These are phyloP conservation scores for Melanostigma gelatinosum DNA, from an alignment of 2,113 vertebrate genomes.

Conservation along the genomic window DNA sequence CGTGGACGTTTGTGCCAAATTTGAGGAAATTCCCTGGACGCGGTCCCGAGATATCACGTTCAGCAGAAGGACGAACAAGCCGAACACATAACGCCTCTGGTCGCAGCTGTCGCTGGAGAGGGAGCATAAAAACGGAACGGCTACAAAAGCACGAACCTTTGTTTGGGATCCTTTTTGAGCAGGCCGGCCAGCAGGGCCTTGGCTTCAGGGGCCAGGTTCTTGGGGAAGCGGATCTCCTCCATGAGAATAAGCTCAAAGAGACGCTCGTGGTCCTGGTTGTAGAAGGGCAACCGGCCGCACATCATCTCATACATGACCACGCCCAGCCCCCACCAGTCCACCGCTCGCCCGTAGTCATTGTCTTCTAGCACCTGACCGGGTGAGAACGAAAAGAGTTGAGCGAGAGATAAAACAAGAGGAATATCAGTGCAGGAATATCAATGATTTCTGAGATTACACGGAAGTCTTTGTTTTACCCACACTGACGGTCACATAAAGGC, in stretches of 20 bases:
- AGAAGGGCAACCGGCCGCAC: constrained; percentile 95
- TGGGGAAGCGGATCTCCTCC: constrained; percentile 98
- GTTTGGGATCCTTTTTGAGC: constrained; percentile 95
- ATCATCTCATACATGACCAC: constrained; percentile 99
- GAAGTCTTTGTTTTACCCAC: no score
- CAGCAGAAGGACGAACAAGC: not conserved
- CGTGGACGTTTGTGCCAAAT: not conserved
- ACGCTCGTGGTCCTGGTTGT: constrained; percentile 98
- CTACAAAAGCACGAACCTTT: constrained; percentile 71
- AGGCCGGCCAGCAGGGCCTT: constrained; percentile 91
- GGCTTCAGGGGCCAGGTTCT: constrained; percentile 94
- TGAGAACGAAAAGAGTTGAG: not conserved
- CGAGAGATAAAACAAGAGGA: not conserved
- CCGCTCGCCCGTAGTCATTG: constrained; percentile 96
- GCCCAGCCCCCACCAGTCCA: constrained; percentile 98
- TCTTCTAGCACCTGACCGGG: constrained; percentile 92
- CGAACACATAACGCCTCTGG: not conserved
- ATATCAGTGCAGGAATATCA: not conserved
- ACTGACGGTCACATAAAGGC: no score
- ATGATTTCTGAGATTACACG: not conserved
- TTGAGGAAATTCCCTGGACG: not conserved
- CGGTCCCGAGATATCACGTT: not conserved
- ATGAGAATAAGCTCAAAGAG: constrained; percentile 97
- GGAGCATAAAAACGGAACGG: not conserved
- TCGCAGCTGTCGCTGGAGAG: not conserved